Conservation (phyloP, 2,797 vertebrate genomes). For the Gymnocypris eckloni region DNA sequence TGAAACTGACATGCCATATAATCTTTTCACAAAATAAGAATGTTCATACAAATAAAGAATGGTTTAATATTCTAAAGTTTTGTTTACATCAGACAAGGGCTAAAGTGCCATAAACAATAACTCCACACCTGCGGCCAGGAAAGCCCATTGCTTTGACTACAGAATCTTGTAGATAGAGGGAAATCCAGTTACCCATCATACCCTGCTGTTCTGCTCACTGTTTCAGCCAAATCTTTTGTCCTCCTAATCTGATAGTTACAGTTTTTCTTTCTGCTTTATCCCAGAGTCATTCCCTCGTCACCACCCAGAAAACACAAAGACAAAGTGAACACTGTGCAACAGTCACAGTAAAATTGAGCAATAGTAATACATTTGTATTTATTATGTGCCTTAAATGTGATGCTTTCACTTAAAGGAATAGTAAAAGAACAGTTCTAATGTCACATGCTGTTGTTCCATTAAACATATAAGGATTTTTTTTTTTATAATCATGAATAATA, state of each 20-base stretch:
- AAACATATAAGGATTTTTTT: background rate
- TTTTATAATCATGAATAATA: background rate
- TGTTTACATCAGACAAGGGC: background rate
- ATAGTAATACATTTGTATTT: background rate
- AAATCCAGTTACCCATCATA: slow-evolving; percentile 70
- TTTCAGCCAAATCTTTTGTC: slow-evolving; percentile 65
- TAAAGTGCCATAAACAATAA: slow-evolving; percentile 20
- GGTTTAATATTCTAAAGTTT: background rate
- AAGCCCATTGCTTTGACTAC: slow-evolving; percentile 54
- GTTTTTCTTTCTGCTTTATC: slow-evolving; percentile 30
- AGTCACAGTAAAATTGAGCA: background rate
- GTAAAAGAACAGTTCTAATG: background rate
- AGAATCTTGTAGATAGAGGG: slow-evolving; percentile 53
- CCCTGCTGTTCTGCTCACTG: slow-evolving; percentile 44
- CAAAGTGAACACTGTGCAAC: background rate
- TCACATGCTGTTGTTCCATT: background rate
- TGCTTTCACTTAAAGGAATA: background rate
- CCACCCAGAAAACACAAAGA: slow-evolving; percentile 26
- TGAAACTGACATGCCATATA: background rate
- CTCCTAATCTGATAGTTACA: slow-evolving; percentile 68
- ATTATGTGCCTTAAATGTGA: background rate
- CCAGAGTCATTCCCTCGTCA: slow-evolving; percentile 2
- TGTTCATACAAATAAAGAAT: background rate
- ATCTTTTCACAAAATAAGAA: background rate
- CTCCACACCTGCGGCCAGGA: slow-evolving; percentile 37